Conservation (phyloP, 2,797 vertebrate genomes). For the Artibeus jamaicensis region DNA sequence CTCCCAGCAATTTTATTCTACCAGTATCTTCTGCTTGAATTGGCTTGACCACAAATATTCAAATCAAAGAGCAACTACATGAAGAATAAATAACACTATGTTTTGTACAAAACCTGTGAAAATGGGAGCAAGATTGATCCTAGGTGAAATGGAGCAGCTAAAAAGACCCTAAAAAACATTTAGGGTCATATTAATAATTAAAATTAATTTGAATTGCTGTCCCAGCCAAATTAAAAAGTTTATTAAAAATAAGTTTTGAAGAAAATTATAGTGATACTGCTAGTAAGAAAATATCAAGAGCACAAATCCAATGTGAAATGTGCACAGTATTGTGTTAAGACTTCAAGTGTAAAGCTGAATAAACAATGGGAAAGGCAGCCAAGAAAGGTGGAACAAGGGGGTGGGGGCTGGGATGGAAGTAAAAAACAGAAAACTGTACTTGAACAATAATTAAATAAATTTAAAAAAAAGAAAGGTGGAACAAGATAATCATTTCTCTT, state of each 20-base stretch:
- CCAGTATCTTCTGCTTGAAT: neutral
- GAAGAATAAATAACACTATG: neutral
- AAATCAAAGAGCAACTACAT: slow-evolving; percentile 26
- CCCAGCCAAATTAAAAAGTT: neutral
- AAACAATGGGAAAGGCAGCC: slow-evolving; percentile 24
- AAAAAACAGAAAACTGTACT: too few relatives aligned
- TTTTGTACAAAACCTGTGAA: slow-evolving; percentile 1
- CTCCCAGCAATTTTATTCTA: neutral
- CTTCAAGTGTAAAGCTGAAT: neutral
- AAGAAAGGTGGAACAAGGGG: neutral
- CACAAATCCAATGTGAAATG: neutral
- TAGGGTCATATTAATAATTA: neutral
- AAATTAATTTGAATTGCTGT: slow-evolving; percentile 42
- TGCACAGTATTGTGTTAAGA: neutral
- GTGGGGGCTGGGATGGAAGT: too few relatives aligned
- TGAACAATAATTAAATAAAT: too few relatives aligned
- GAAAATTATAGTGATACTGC: neutral
- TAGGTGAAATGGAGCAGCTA: slow-evolving; percentile 2
- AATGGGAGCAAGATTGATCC: neutral
- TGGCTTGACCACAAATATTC: slow-evolving; percentile 23
- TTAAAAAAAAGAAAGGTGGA: neutral
- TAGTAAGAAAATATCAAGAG: neutral
- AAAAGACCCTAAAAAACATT: neutral
- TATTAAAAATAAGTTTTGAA: neutral
- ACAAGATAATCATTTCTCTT: neutral